Conservation (phyloP, 2,113 vertebrate genomes). For the Catharus bicknelli region DNA sequence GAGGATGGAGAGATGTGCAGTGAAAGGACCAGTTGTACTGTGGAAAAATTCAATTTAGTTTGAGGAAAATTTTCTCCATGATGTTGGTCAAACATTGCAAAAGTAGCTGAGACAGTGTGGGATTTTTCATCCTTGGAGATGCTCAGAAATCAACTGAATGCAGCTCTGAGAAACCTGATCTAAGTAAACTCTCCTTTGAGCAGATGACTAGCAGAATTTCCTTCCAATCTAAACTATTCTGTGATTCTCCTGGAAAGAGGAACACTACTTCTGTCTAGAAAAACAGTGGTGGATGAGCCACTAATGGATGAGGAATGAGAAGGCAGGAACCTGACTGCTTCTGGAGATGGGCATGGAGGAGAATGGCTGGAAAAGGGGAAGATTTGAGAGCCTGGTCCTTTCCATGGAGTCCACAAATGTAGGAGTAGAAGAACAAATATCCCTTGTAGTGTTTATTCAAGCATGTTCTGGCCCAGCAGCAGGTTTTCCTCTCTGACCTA, state of each 20-base stretch:
- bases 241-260: background rate
- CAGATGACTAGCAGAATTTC: background rate
- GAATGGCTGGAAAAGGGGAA: background rate
- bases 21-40: background rate
- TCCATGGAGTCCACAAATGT: background rate
- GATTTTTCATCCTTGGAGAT: background rate
- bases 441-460: background rate
- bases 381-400: background rate
- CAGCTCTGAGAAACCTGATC: background rate
- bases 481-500: background rate
- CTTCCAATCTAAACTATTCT: background rate
- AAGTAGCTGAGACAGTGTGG: background rate
- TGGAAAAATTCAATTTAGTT: background rate
- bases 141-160: background rate
- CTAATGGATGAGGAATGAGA: background rate
- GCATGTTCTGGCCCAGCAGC: background rate
- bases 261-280: background rate
- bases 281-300: background rate
- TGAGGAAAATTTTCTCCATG: background rate
- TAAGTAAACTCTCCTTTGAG: background rate
- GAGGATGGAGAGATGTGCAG: background rate
- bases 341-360: background rate
- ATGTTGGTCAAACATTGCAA: background rate
- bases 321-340: background rate
- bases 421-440: background rate